These are phyloP conservation scores for Arctia plantaginis DNA, from an alignment of 2,888 invertebrate genomes.

Conservation along the genomic window DNA sequence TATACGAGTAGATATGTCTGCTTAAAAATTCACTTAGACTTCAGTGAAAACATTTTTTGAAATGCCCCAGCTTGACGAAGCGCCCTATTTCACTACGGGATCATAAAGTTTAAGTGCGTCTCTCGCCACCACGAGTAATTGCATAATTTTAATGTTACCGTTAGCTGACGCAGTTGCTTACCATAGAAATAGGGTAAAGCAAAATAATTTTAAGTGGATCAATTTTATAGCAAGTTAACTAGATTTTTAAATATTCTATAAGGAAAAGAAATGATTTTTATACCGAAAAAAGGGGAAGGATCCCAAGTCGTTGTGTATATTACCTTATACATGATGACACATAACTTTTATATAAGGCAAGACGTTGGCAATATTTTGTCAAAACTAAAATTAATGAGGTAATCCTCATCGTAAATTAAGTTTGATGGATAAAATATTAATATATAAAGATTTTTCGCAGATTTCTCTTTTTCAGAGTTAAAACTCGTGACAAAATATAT, in stretches of 20 bases:
- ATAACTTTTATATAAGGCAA: background rate
- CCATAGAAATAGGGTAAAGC: conserved; percentile 13
- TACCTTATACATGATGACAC: background rate
- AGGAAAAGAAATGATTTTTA: background rate
- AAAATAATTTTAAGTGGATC: background rate
- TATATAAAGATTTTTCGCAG: too few species aligned
- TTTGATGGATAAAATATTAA: too few species aligned
- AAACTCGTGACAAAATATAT: too few species aligned
- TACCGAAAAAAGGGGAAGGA: background rate
- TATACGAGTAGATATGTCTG: background rate
- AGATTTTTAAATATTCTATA: background rate
- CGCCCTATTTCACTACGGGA: conserved; percentile 21
- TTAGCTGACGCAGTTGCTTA: conserved; percentile 19
- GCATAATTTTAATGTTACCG: conserved; percentile 40
- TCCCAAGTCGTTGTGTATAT: background rate
- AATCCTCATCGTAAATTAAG: too few species aligned
- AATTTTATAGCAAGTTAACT: background rate
- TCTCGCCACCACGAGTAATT: conserved; percentile 31
- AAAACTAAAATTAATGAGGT: too few species aligned
- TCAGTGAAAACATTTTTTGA: conserved; percentile 36
- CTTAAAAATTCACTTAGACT: conserved; percentile 19
- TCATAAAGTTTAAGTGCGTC: conserved; percentile 38
- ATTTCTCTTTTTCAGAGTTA: too few species aligned
- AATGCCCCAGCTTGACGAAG: conserved; percentile 8
- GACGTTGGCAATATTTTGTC: background rate